phyloP scores from a whole-genome alignment of 1,140 invertebrate species.

The Temnothorax nylanderi region DNA sequence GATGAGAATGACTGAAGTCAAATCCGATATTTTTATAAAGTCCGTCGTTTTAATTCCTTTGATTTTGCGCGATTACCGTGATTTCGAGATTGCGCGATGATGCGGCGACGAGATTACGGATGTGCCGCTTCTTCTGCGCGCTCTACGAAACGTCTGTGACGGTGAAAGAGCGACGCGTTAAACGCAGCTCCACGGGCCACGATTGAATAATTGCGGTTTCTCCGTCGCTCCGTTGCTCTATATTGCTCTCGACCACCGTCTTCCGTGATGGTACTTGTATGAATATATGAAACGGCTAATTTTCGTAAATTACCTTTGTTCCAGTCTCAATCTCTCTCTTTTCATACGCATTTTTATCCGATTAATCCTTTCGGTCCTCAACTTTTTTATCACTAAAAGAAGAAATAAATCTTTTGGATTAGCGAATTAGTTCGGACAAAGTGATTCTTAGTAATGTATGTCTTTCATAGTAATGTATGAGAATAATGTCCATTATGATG shows the following conservation, averaged over 20 bases:
- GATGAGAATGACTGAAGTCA: background rate
- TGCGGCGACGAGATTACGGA: conserved; percentile 36
- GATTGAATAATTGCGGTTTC: conserved; percentile 82
- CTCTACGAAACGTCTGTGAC: conserved; percentile 51
- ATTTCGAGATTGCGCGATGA: conserved; percentile 41
- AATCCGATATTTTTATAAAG: background rate
- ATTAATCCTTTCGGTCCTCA: background rate
- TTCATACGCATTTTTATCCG: background rate
- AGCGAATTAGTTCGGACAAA: background rate
- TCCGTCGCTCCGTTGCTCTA: conserved; percentile 60
- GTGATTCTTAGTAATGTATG: background rate
- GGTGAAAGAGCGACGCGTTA: conserved; percentile 57
- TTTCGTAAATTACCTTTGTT: background rate
- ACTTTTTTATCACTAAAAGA: background rate
- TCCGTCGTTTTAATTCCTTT: background rate
- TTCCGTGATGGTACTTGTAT: conserved; percentile 20
- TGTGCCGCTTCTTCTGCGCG: conserved; percentile 25
- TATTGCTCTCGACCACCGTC: conserved; percentile 62
- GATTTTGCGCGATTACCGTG: conserved; percentile 18
- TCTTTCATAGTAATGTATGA: background rate
- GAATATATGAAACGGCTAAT: background rate
- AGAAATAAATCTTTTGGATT: background rate
- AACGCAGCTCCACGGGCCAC: conserved; percentile 52
- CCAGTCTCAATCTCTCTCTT: background rate
- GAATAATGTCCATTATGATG: background rate